These are phyloP conservation scores for Centropus bengalensis DNA, from an alignment of 2,113 vertebrate genomes.

Conservation along the genomic window DNA sequence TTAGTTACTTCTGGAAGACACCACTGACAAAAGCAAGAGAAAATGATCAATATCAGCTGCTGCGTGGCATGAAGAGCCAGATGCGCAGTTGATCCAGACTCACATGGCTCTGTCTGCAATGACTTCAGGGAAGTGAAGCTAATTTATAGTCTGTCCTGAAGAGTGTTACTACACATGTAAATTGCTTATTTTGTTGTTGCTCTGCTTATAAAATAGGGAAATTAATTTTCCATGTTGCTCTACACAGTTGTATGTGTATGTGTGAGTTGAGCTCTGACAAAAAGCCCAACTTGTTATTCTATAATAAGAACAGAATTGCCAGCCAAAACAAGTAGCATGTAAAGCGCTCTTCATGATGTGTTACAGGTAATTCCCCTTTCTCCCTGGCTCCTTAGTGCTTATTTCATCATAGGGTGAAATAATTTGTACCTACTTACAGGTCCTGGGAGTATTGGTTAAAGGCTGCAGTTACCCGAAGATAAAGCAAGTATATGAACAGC, in stretches of 20 bases:
- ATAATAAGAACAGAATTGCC: rapidly evolving
- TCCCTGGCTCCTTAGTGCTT: background rate
- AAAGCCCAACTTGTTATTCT: background rate
- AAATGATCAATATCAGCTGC: background rate
- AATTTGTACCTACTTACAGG: background rate
- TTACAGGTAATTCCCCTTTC: background rate
- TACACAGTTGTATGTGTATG: background rate
- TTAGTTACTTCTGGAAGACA: background rate
- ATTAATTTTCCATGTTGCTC: background rate
- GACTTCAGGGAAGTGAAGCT: background rate
- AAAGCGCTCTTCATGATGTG: background rate
- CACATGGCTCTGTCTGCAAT: rapidly evolving
- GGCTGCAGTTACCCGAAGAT: background rate
- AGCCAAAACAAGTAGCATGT: background rate
- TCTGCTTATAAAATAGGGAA: background rate
- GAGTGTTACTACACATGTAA: background rate
- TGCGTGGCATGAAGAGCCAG: background rate
- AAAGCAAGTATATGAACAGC: background rate
- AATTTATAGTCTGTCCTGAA: background rate
- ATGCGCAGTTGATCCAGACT: background rate
- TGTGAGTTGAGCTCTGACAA: background rate
- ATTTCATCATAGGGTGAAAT: background rate
- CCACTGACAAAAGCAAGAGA: background rate
- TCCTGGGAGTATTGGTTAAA: background rate
- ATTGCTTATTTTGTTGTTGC: background rate